phyloP scores from a whole-genome alignment of 1,140 invertebrate genomes.

The Coenobita brevimanus region DNA sequence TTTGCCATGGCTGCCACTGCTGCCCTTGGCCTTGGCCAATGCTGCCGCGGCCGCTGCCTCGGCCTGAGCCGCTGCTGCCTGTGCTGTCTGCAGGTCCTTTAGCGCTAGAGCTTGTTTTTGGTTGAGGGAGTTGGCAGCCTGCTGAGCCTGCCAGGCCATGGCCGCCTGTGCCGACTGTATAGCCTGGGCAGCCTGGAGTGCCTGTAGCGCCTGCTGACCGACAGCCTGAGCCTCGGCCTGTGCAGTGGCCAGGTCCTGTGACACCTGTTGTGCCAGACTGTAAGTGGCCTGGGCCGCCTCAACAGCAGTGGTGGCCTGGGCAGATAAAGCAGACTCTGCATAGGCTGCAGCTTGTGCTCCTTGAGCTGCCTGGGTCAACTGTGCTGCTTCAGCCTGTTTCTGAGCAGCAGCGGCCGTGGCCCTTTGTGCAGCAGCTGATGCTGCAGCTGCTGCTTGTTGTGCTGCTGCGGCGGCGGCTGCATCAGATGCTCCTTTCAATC shows the following conservation, averaged over 20 bases:
- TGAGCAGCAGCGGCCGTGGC: neutral
- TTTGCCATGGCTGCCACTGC: neutral
- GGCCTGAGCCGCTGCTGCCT: slow-evolving; percentile 20
- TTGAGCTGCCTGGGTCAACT: neutral
- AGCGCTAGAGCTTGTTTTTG: neutral
- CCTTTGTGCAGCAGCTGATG: neutral
- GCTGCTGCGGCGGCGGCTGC: neutral
- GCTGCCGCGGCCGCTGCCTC: neutral
- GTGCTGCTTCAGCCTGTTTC: neutral
- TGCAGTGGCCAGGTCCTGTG: neutral
- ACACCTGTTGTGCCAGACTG: neutral
- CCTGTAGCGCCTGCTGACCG: neutral
- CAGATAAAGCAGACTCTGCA: neutral
- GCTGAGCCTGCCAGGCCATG: neutral
- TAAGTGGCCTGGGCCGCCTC: neutral
- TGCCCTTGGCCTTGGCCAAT: slow-evolving; percentile 13
- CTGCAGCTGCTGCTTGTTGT: neutral
- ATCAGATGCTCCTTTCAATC: neutral
- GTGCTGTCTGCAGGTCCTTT: neutral
- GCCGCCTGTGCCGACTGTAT: neutral
- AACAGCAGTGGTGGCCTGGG: neutral
- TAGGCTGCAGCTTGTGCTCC: slow-evolving; percentile 3
- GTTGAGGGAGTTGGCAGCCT: slow-evolving; percentile 12
- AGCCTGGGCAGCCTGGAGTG: neutral
- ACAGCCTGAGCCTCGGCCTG: slow-evolving; percentile 9